A percentile compares a stretch with the other conserved stretches of the same genome.
phyloP scores from a whole-genome alignment of 2,113 vertebrate genomes.

The Aphelocoma coerulescens region DNA sequence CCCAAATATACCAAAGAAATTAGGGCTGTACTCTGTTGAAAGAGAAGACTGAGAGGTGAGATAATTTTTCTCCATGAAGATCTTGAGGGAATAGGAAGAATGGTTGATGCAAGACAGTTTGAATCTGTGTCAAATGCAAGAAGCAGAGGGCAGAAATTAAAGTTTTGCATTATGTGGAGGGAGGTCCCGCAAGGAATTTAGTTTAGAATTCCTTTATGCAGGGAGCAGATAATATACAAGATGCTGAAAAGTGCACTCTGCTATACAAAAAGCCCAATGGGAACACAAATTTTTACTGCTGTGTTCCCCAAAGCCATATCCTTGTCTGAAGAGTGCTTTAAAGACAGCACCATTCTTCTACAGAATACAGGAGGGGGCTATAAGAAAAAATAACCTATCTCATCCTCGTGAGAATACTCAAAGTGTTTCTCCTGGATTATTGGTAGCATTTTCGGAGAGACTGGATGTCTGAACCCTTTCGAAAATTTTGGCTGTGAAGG shows the following conservation, averaged over 20 bases:
- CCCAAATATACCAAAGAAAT: constrained; percentile 10
- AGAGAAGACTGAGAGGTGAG: not conserved
- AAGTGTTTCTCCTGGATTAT: constrained; percentile 28
- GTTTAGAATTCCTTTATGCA: not conserved
- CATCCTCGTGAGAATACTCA: constrained; percentile 3
- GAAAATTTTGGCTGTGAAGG: not conserved
- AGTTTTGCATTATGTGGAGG: constrained; percentile 13
- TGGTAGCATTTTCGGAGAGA: not conserved
- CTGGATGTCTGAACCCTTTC: constrained; percentile 24
- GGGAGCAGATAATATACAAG: constrained; percentile 18
- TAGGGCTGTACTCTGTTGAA: not conserved
- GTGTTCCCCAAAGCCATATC: not conserved
- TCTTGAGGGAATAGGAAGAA: constrained; percentile 13
- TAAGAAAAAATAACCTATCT: constrained; percentile 44
- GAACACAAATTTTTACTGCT: constrained; percentile 15
- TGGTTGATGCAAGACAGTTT: not conserved
- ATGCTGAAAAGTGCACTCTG: constrained; percentile 20
- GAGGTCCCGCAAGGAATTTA: not conserved
- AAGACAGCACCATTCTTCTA: constrained; percentile 12
- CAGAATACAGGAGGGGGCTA: not conserved
- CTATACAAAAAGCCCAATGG: not conserved
- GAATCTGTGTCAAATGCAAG: constrained; percentile 32
- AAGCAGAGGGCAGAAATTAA: constrained; percentile 20
- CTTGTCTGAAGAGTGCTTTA: constrained; percentile 19
- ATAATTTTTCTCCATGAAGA: not conserved